phyloP scores from a whole-genome alignment of 2,797 vertebrate species.

The Nasua narica region DNA sequence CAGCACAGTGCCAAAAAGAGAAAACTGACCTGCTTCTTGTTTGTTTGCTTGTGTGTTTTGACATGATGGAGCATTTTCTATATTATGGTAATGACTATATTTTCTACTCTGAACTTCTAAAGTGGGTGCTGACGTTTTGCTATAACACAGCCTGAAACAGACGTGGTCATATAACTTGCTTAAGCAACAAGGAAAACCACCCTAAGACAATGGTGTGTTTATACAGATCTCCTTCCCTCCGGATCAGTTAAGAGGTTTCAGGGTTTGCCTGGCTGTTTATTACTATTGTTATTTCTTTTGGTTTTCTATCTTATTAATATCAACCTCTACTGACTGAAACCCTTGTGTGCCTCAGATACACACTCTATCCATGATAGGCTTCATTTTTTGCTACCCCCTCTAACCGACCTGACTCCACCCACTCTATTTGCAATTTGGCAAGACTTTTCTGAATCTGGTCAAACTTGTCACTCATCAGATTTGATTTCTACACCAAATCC shows the following conservation, averaged over 20 bases:
- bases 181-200: neutral
- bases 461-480: neutral
- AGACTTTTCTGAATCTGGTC: neutral
- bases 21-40: constrained; percentile 63
- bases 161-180: neutral
- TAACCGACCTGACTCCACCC: neutral
- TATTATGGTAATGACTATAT: neutral
- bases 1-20: constrained; percentile 53
- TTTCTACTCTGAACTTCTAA: constrained; percentile 1
- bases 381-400: neutral
- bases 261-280: neutral
- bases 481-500: constrained; percentile 58
- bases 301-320: neutral
- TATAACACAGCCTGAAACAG: neutral
- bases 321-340: neutral
- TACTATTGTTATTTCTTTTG: neutral
- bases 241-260: neutral
- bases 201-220: neutral
- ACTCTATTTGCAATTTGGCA: neutral
- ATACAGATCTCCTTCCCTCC: neutral
- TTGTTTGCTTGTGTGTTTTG: constrained; percentile 57
- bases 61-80: constrained; percentile 7
- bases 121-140: neutral
- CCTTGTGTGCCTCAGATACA: neutral
- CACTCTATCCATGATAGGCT: neutral